Evolutionary conservation across 2,888 invertebrate species (phyloP).

Genomic region (Andrena flavipes): DNA sequence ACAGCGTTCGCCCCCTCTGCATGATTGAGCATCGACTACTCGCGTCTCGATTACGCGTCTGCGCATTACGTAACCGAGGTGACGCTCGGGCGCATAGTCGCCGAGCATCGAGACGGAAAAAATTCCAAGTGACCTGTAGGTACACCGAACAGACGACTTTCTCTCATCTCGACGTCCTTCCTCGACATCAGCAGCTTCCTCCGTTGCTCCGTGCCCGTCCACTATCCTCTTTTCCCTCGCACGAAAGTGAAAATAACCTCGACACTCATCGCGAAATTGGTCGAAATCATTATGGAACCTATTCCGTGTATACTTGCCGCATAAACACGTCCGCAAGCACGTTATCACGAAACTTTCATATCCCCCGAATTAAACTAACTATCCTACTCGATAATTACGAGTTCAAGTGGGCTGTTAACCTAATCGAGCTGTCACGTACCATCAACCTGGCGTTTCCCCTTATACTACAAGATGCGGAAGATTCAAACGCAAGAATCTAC

Average conservation of each 20-base stretch:
- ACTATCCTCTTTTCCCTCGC: conserved; percentile 19
- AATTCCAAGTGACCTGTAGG: conserved; percentile 21
- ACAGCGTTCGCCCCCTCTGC: neutral
- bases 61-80: conserved; percentile 48
- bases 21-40: conserved; percentile 44
- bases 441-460: neutral
- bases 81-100: conserved; percentile 18
- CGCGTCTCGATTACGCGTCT: conserved; percentile 55
- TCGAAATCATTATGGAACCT: neutral
- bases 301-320: no score
- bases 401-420: neutral
- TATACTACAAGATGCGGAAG: conserved; percentile 7
- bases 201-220: neutral
- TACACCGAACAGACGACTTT: conserved; percentile 67
- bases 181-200: conserved; percentile 36
- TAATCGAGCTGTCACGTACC: neutral
- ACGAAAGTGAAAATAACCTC: conserved; percentile 78
- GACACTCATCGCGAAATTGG: conserved; percentile 17
- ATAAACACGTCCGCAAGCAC: no score
- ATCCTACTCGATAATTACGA: neutral
- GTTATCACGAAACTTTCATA: no score
- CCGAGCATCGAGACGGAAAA: conserved; percentile 35
- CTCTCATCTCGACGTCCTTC: conserved; percentile 68
- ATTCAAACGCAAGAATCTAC: conserved; percentile 1
- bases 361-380: no score